Base-by-base conservation (phyloP, 2,113 vertebrate species). In the Oryzias celebensis region DNA sequence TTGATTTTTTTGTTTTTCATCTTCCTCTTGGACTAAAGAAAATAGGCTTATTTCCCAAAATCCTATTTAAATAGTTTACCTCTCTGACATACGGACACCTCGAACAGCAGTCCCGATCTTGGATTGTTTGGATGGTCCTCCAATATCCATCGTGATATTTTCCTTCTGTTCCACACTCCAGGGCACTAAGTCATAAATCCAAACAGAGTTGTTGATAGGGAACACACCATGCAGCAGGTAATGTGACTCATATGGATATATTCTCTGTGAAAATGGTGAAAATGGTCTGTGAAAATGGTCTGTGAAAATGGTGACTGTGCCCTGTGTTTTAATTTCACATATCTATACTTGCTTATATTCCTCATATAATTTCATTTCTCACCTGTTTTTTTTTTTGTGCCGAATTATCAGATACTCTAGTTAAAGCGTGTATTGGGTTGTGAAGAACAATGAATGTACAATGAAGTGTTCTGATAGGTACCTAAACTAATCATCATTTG, bases 301-400 rank as follows among this genome's bases (percentile, higher is more conserved):
- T n/a, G n/a, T n/a, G n/a, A n/a, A n/a, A n/a, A n/a, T n/a, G n/a
- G 36, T 63, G 58, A 67, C 51, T 15, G 12, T 56, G 58, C 66
- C 26, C 69, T 66, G 58, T 58, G 59, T 52, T 69, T 85, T 58
- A 73, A 53, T 73, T 81, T 60, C 62, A 68, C 47, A 28, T 71
- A 24, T 26, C 56, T 16, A 48, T n/a, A 63, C 55, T 68, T 77
- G 52, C 44, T 75, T 64, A 65, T 45, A 24, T 72, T 7, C 54
- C 18, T 16, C 54, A n/a, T 26, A 24, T 54, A 43, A 10, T 12
- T 36, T 36, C 12, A 12, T 12, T 36, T 36, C 36, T 36, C 36
- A 36, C 8, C 8, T 36, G 36, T 8, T 36, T 49, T 47, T 42
- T 47, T 67, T 36, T 20, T 20, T 67, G 26, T 52, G 16, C 47